Conservation (phyloP, 2,888 invertebrate species). For the Platycheirus albimanus region DNA sequence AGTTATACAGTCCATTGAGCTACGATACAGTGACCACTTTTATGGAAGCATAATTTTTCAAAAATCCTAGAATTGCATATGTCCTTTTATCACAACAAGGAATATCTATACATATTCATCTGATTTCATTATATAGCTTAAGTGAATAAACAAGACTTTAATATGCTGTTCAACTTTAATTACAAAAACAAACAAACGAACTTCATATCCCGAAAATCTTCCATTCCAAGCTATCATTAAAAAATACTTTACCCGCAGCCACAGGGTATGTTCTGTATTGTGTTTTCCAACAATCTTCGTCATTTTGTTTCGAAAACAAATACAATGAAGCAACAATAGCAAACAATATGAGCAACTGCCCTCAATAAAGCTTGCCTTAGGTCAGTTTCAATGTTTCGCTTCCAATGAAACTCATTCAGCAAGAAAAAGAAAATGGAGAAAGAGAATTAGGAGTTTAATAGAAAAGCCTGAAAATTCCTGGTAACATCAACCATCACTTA, state of each 20-base stretch:
- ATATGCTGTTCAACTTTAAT: slow-evolving; percentile 41
- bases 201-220: background rate
- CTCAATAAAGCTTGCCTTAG: slow-evolving; percentile 48
- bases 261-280: too few species aligned
- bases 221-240: too few species aligned
- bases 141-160: slow-evolving; percentile 39
- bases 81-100: too few species aligned
- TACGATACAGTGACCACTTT: too few species aligned
- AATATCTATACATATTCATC: too few species aligned
- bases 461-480: slow-evolving; percentile 37
- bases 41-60: too few species aligned
- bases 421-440: background rate
- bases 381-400: slow-evolving; percentile 33
- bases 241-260: too few species aligned
- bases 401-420: background rate
- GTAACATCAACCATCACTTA: slow-evolving; percentile 59
- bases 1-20: too few species aligned
- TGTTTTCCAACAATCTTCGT: slow-evolving; percentile 16
- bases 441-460: background rate
- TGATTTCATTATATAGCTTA: too few species aligned
- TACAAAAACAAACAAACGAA: slow-evolving; percentile 32
- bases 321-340: slow-evolving; percentile 30
- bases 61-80: too few species aligned
- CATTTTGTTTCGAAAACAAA: slow-evolving; percentile 2
- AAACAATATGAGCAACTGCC: slow-evolving; percentile 52